These are phyloP conservation scores for Himalopsyche kuldschensis DNA, from an alignment of 2,888 invertebrate species.

Conservation along the genomic window DNA sequence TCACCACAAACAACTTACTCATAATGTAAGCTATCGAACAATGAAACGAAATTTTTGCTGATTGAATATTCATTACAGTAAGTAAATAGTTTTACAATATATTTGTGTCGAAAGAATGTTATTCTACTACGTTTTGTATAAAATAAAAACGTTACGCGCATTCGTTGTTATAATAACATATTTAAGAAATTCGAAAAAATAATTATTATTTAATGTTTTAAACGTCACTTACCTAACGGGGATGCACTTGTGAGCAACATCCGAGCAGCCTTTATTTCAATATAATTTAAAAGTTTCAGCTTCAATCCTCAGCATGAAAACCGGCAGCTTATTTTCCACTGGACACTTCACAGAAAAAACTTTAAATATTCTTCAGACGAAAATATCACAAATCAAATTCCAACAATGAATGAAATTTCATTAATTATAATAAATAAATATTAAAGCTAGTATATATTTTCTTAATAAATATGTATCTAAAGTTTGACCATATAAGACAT, in stretches of 20 bases:
- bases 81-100: too few species aligned
- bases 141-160: too few species aligned
- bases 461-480: not conserved
- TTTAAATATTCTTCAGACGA: not conserved
- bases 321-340: not conserved
- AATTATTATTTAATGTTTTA: too few species aligned
- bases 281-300: constrained; percentile 2
- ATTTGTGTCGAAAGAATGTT: too few species aligned
- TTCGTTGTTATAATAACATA: not conserved
- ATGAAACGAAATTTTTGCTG: too few species aligned
- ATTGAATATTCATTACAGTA: not conserved
- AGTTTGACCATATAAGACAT: not conserved
- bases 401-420: not conserved
- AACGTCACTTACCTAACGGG: constrained; percentile 34
- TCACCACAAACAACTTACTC: too few species aligned
- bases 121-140: too few species aligned
- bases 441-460: not conserved
- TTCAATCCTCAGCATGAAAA: not conserved
- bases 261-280: constrained; percentile 16
- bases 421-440: not conserved
- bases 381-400: not conserved
- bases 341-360: not conserved
- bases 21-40: too few species aligned
- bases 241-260: constrained; percentile 39
- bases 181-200: not conserved